These are phyloP conservation scores for Ochotona princeps DNA, from an alignment of 2,113 vertebrate genomes.

Conservation along the genomic window DNA sequence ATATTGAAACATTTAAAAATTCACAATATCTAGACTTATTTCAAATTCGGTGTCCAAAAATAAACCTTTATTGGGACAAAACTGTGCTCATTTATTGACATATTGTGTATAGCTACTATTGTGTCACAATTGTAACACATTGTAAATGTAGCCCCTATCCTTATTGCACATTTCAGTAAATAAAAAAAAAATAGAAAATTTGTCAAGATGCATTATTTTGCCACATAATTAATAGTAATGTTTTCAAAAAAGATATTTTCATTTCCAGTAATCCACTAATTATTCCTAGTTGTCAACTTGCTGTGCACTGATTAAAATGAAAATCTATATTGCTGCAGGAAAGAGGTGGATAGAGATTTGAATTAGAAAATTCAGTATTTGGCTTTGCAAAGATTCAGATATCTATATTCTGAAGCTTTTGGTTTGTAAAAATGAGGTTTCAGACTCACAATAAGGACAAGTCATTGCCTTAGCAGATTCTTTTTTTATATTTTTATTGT, in stretches of 20 bases:
- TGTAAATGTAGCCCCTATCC: background rate
- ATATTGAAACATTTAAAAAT: background rate
- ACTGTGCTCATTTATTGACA: background rate
- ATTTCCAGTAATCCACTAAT: conserved; percentile 13
- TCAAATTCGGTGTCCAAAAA: background rate
- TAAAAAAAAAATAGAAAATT: conserved; percentile 40
- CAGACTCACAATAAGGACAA: background rate
- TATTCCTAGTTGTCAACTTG: background rate
- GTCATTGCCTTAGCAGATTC: background rate
- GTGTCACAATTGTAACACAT: background rate
- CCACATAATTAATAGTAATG: background rate
- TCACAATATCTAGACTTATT: background rate
- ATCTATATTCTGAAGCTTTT: background rate
- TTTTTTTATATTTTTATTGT: too few relatives aligned
- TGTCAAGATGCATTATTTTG: background rate
- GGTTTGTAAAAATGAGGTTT: conserved; percentile 3
- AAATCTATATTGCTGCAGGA: background rate
- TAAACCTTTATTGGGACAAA: background rate
- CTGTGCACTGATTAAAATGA: background rate
- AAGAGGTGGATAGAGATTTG: background rate
- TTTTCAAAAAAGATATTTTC: conserved; percentile 36
- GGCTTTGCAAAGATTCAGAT: background rate
- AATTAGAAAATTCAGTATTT: conserved; percentile 39
- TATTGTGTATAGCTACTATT: background rate
- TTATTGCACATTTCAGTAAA: background rate